Evolutionary conservation across 1,140 invertebrate genomes (phyloP), one percentile per base, ranked within the genome.

Genomic region (Gyrodactylus salaris): DNA sequence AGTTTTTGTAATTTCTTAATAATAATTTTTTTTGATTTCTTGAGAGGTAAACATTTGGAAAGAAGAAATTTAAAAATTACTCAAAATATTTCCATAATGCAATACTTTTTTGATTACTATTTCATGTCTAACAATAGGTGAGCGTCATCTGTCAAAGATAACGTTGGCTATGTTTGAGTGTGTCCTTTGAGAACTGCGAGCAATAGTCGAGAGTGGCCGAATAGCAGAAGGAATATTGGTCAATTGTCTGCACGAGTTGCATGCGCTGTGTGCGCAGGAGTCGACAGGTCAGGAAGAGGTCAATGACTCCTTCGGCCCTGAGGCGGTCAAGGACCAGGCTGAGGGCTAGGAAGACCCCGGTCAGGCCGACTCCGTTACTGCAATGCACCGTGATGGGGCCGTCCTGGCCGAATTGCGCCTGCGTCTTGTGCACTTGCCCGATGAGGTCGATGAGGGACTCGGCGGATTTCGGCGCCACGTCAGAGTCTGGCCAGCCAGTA

Each of bases 361-460:
- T 74, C 16, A 68, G 70, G 1, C 73, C 73, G 54, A 74, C 73
- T 7, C 73, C 73, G 54, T 80, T 78, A 24, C 73, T 90, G 85
- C 94, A 98, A 81, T 99, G 95, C 20, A 99, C 93, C 34, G 91
- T 92, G 75, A 99, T 99, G n/a, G 95, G 95, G n/a, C 94, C 94
- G 79, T 96, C 92, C 79, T 96, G 91, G 24, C 95, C 95, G 82
- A 99, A 99, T 81, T 98, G 92, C 79, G 96, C 91, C 82, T 99
- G 98, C 26, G 95, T 98, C 83, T 98, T 96, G 82, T 99, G 94
- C 26, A 99, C 93, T 80, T 99, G 93, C 20, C 92, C 91, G 77
- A 97, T 91, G 75, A 83, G 83, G 73, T 84, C 81, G 76, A 98
- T 95, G 80, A 98, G 97, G 24, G 89, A 89, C 79, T 98, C 93